Evolutionary conservation across 2,797 vertebrate genomes (phyloP).

Genomic region (Enteromius radiatus): DNA sequence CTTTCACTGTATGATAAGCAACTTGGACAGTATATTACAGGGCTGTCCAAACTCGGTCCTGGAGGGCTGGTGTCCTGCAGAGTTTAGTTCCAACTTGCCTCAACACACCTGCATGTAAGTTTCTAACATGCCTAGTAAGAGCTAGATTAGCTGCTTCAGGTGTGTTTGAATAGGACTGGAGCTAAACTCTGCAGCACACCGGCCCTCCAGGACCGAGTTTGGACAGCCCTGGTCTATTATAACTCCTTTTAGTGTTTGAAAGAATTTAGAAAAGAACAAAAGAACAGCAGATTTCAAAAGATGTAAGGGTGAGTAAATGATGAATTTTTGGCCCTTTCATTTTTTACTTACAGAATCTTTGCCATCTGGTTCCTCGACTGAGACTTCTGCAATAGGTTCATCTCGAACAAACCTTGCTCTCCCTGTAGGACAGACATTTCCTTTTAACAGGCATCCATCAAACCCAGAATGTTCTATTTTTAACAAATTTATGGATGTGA

Average conservation of each 20-base stretch:
- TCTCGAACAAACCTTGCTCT: constrained; percentile 34
- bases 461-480: not conserved
- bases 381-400: constrained; percentile 23
- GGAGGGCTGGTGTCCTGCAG: too few species aligned
- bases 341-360: constrained; percentile 38
- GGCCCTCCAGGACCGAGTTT: too few species aligned
- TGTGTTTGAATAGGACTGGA: too few species aligned
- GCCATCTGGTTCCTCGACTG: constrained; percentile 51
- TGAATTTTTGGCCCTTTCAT: not conserved
- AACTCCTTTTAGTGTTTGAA: not conserved
- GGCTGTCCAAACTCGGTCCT: too few species aligned
- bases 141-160: too few species aligned
- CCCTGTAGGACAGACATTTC: constrained; percentile 31
- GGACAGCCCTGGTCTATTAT: not conserved
- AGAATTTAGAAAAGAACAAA: not conserved
- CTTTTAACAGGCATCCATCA: constrained; percentile 6
- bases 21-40: not conserved
- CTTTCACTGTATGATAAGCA: not conserved
- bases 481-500: not conserved
- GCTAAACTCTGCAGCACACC: too few species aligned
- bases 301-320: not conserved
- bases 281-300: not conserved
- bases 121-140: too few species aligned
- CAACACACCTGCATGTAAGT: too few species aligned
- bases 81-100: too few species aligned